Conservation (phyloP, 1,140 invertebrate genomes). For the Sycobia sp. region DNA sequence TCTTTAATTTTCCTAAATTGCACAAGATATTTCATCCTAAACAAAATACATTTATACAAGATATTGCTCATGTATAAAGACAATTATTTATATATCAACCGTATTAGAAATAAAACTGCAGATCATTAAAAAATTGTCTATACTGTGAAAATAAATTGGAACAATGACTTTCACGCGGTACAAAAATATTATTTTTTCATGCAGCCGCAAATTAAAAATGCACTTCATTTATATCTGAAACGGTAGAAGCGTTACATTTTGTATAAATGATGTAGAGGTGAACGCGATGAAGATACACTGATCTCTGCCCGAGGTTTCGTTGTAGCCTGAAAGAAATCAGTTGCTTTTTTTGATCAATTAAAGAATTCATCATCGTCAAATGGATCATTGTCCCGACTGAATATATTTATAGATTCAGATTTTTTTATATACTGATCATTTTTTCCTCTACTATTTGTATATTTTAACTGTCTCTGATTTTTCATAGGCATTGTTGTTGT, state of each 20-base stretch:
- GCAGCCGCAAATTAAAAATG: constrained; percentile 34
- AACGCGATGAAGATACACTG: constrained; percentile 21
- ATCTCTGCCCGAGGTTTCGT: constrained; percentile 22
- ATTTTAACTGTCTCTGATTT: constrained; percentile 55
- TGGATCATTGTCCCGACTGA: constrained; percentile 78
- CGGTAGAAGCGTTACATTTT: constrained; percentile 16
- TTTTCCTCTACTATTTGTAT: constrained; percentile 45
- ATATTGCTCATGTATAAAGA: constrained; percentile 23
- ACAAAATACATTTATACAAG: constrained; percentile 31
- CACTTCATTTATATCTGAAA: constrained; percentile 14
- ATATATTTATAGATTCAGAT: constrained; percentile 87
- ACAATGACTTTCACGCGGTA: constrained; percentile 37
- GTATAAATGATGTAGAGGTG: constrained; percentile 10
- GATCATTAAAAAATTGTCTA: constrained; percentile 22
- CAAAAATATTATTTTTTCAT: constrained; percentile 42
- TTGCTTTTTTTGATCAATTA: constrained; percentile 55
- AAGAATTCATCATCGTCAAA: constrained; percentile 88
- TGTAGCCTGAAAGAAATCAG: constrained; percentile 28
- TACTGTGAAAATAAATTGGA: constrained; percentile 22
- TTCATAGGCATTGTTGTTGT: constrained; percentile 52
- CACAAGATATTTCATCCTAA: constrained; percentile 34
- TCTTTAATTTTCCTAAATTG: constrained; percentile 36
- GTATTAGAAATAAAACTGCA: constrained; percentile 5
- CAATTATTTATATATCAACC: constrained; percentile 16
- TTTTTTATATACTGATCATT: constrained; percentile 71